These are phyloP conservation scores for Centropus unirufus DNA, from an alignment of 2,113 vertebrate species.

Conservation along the genomic window DNA sequence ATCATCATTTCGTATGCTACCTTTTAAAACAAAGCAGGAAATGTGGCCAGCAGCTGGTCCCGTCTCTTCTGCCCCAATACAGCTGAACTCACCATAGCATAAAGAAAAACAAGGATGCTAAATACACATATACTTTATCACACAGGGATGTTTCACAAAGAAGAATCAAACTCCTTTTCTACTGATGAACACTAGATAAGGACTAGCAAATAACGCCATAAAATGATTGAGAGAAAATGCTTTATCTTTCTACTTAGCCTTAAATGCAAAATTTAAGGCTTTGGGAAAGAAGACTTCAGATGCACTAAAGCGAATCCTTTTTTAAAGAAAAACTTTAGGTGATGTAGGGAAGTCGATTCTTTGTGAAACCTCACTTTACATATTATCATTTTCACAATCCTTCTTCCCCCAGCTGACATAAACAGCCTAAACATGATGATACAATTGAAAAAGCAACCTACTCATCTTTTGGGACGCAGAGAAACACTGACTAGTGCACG, in stretches of 20 bases:
- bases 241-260: conserved; percentile 14
- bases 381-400: conserved; percentile 77
- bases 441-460: conserved; percentile 74
- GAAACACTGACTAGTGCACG: conserved; percentile 74
- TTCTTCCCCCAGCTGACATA: conserved; percentile 77
- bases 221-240: neutral
- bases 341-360: conserved; percentile 71
- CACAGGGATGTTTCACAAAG: conserved; percentile 94
- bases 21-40: conserved; percentile 98
- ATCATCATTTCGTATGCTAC: conserved; percentile 94
- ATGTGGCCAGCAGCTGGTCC: conserved; percentile 95
- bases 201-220: neutral
- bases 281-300: neutral
- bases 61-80: conserved; percentile 95
- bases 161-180: conserved; percentile 62
- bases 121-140: conserved; percentile 90
- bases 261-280: conserved; percentile 60
- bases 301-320: neutral
- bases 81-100: conserved; percentile 99
- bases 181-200: neutral
- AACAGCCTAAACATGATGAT: conserved; percentile 69
- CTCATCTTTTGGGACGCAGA: conserved; percentile 52
- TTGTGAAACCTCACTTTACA: conserved; percentile 96
- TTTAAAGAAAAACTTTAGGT: neutral
- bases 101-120: conserved; percentile 99